Percentiles rank a stretch among this genome's conserved stretches.
These are phyloP conservation scores for Lacerta bilineata DNA, from an alignment of 2,797 vertebrate genomes.

Conservation along the genomic window DNA sequence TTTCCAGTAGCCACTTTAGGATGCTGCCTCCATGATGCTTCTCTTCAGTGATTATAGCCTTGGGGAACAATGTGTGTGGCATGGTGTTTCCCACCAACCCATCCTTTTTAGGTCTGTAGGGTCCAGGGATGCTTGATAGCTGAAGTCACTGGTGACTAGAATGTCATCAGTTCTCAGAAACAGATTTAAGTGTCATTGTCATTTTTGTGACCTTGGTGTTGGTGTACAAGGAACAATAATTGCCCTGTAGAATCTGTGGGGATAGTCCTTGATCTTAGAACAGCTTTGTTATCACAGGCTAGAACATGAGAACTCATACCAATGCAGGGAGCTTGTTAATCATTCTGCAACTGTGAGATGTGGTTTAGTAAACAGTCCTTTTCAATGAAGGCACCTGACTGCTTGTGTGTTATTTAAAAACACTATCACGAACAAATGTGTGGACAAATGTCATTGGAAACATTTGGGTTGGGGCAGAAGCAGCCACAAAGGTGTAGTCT, in stretches of 20 bases:
- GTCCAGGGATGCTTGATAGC: background rate
- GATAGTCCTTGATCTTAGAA: background rate
- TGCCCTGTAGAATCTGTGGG: background rate
- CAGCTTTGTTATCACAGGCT: background rate
- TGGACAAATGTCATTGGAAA: background rate
- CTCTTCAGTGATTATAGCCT: background rate
- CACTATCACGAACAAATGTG: background rate
- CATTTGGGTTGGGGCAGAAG: background rate
- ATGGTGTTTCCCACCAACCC: background rate
- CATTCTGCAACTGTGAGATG: background rate
- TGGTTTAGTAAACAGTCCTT: background rate
- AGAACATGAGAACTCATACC: background rate
- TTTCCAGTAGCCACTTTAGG: no score
- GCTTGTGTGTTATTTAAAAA: background rate
- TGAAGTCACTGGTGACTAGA: background rate
- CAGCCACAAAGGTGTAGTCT: background rate
- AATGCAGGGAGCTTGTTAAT: background rate
- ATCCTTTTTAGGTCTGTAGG: background rate
- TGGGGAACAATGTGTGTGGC: background rate
- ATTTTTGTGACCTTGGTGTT: background rate
- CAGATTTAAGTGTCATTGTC: background rate
- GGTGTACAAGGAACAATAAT: background rate
- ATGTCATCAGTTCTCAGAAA: background rate
- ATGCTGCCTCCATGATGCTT: no score
- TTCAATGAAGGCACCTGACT: background rate